Conservation (phyloP, 2,797 vertebrate species). For the Anas georgica region DNA sequence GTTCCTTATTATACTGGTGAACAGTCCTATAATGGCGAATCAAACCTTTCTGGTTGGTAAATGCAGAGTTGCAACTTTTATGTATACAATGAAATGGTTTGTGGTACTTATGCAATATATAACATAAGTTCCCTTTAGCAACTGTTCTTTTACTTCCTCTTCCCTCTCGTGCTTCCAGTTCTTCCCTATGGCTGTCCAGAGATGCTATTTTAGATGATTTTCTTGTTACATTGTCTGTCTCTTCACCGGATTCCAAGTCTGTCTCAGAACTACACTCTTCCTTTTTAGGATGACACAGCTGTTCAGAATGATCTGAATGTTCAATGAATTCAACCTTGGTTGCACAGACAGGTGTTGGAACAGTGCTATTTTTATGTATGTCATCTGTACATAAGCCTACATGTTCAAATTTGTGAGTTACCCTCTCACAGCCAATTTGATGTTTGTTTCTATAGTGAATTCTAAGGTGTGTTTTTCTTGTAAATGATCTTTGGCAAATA, state of each 20-base stretch:
- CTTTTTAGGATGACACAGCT: constrained; percentile 72
- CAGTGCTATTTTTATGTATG: constrained; percentile 48
- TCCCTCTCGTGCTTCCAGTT: constrained; percentile 79
- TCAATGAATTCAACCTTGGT: neutral
- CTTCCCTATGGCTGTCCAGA: constrained; percentile 77
- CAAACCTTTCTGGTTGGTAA: constrained; percentile 91
- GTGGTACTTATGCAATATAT: constrained; percentile 92
- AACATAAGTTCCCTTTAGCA: constrained; percentile 91
- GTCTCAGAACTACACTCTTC: constrained; percentile 77
- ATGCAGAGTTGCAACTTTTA: constrained; percentile 91
- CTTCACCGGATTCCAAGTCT: constrained; percentile 80
- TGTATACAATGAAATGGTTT: constrained; percentile 96
- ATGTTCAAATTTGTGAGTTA: constrained; percentile 78
- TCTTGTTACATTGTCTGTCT: constrained; percentile 66
- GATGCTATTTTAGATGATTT: constrained; percentile 73
- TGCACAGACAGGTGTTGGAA: constrained; percentile 21
- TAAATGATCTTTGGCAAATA: constrained; percentile 91
- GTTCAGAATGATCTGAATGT: constrained; percentile 53
- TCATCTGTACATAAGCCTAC: constrained; percentile 66
- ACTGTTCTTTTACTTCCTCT: constrained; percentile 89
- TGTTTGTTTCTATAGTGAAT: constrained; percentile 89
- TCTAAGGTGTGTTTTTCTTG: constrained; percentile 88
- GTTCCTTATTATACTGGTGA: constrained; percentile 93
- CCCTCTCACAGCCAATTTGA: constrained; percentile 79
- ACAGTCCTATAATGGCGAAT: constrained; percentile 91